A percentile compares a stretch with the other conserved stretches of the same genome.
phyloP scores from a whole-genome alignment of 2,888 invertebrate species.

The Microplitis deprimator region DNA sequence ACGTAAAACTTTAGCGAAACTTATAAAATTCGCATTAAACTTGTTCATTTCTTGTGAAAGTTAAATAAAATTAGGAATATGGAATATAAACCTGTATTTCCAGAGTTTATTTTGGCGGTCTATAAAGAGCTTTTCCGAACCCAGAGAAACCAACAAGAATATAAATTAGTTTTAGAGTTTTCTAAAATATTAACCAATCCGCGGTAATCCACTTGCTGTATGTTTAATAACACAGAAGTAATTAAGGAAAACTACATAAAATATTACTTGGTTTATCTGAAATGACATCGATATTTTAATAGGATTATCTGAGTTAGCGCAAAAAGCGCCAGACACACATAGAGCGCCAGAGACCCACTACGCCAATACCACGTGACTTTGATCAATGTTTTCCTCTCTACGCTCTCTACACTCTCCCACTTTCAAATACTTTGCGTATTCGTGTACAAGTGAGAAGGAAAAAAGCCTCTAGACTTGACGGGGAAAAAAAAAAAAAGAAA shows the following conservation, averaged over 20 bases:
- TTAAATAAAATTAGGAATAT: background rate
- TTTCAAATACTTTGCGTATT: too few relatives aligned
- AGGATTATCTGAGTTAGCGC: conserved; percentile 24
- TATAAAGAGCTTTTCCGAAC: background rate
- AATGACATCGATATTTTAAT: conserved; percentile 6
- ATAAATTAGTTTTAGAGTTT: background rate
- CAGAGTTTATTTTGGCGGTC: background rate
- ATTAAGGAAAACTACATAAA: background rate
- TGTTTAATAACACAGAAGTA: background rate
- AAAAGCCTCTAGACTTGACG: background rate
- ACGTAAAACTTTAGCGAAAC: background rate
- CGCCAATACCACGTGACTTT: conserved; percentile 51
- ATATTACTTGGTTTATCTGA: conserved; percentile 14
- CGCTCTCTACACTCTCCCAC: background rate
- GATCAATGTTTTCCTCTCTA: conserved; percentile 49
- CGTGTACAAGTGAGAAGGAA: background rate
- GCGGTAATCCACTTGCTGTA: background rate
- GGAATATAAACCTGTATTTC: background rate
- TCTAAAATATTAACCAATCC: background rate
- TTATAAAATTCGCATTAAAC: conserved; percentile 6
- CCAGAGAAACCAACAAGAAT: background rate
- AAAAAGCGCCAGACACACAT: background rate
- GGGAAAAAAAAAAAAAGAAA: conserved; percentile 13
- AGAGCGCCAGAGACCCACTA: conserved; percentile 26
- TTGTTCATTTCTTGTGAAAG: background rate